Base-by-base conservation (phyloP, 2,888 invertebrate genomes). In the Sinelater perroti region DNA sequence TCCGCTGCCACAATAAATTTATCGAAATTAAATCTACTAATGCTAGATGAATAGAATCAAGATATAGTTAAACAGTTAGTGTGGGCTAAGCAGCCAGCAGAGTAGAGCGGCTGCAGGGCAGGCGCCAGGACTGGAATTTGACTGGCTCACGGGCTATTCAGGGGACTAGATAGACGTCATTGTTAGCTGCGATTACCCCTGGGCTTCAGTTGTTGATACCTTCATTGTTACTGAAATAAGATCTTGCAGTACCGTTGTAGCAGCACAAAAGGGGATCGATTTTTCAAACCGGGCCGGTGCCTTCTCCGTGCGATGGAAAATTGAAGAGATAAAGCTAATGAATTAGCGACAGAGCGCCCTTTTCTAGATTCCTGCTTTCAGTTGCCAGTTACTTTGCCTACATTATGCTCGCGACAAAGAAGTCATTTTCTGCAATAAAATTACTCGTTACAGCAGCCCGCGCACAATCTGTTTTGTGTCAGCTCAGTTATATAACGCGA, bases 201-300 rank as follows among this genome's bases (percentile, higher is more conserved):
- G 74, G 74, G 74, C 72, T 75, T 75, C 74, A 71, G 73, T 75
- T 74, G 74, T 74, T 74, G 72, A 71, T 68, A 66, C 63, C 61
- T 59, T 64, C 65, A 73, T 75, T 75, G 74, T 75, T 65, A 63
- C 63, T 62, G 72, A 69, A 69, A 71, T 70, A 70, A 71, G 69
- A 69, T 68, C 68, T 63, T 57, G 42, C 58, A 54, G 44, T 56
- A 62, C 52, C 56, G 46, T 57, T 44, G 45, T 49, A 51, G 49
- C 45, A 51, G 42, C 47, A 56, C 57, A 46, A 52, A 45, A 52
- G 56, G 46, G 42, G 35, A 64, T 64, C 54, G 59, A 64, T 58
- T 61, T 61, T 61, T 63, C 53, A 35, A 55, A 45, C 11, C 45
- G 47, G 17, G 33, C 28, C 36, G 7, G 10, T 42, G 16, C 55